Evolutionary conservation across 2,888 invertebrate species (phyloP), one percentile per base, ranked within the genome.

Genomic region (Elgonia sp.): DNA sequence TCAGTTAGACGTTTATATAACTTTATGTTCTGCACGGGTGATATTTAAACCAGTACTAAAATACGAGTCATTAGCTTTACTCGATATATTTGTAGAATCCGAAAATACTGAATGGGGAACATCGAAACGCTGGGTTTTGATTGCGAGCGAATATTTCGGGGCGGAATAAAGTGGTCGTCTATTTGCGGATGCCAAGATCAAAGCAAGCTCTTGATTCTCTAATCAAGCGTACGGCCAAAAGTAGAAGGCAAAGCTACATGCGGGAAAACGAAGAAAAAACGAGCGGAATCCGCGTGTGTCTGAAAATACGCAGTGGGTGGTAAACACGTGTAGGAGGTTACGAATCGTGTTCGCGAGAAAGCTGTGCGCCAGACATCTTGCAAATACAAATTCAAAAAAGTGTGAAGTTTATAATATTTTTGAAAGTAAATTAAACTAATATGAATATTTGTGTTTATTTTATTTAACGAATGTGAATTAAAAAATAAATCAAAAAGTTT

Each of bases 261-360:
- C 67, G 18, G 70, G 37, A 53, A n/a, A 37, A 70, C 6, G 0
- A 55, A 9, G n/a, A 46, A 62, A 57, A 57, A 75, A 39, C 18
- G 14, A 39, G 18, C n/a, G 72, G 5, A 18, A 55, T 55, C 16
- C 39, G 20, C 37, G 72, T 20, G 39, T 18, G 39, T n/a, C 40
- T 60, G 60, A 20, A 57, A 73, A 42, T 69, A 57, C 73, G 73
- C 57, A 12, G 73, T n/a, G 72, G 72, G 72, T 72, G 72, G 72
- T 16, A 55, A n/a, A 55, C 55, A 72, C 72, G 72, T 39, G 73
- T 60, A 20, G 73, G 73, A 57, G 46, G 73, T 55, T 55, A 21
- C 37, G 55, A 55, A 60, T 20, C 60, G 14, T 14, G 14, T 46
- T 12, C 8, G 46, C 46, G 7, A 46, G 46, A 46, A 46, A 46